phyloP scores from a whole-genome alignment of 2,888 invertebrate genomes.

The Pachliopta kotzebuea region DNA sequence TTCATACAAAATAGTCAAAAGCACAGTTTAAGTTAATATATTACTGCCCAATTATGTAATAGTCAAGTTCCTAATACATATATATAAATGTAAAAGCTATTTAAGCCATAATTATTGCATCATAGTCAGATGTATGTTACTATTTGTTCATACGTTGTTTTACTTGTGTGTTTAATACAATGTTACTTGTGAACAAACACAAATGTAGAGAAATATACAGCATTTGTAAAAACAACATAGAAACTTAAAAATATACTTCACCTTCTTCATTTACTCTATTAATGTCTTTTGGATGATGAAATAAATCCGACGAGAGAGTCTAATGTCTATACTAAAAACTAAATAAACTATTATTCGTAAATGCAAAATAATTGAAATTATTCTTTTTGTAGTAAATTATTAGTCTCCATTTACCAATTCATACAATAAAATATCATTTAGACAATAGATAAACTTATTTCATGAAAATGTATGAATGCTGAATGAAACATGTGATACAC shows the following conservation, averaged over 20 bases:
- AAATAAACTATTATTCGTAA: slow-evolving; percentile 12
- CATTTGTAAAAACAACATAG: slow-evolving; percentile 16
- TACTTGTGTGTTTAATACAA: slow-evolving; percentile 6
- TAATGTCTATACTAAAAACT: slow-evolving; percentile 16
- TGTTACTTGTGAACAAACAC: background rate
- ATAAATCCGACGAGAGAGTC: slow-evolving; percentile 10
- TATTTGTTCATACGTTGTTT: background rate
- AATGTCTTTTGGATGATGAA: slow-evolving; percentile 26
- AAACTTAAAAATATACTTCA: slow-evolving; percentile 4
- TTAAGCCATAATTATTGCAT: slow-evolving; percentile 4
- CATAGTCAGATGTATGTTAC: background rate
- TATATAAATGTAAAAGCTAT: slow-evolving; percentile 12
- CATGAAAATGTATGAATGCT: slow-evolving; percentile 22
- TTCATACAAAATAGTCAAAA: background rate
- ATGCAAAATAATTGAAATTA: slow-evolving; percentile 25
- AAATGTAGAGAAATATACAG: slow-evolving; percentile 9
- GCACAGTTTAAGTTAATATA: background rate
- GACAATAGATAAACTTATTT: slow-evolving; percentile 27
- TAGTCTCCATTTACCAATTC: slow-evolving; percentile 15
- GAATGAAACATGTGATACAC: slow-evolving; percentile 21
- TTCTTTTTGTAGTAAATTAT: slow-evolving; percentile 23
- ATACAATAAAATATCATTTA: background rate
- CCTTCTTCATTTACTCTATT: slow-evolving; percentile 1
- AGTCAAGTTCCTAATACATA: background rate
- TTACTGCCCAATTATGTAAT: background rate